Evolutionary conservation across 2,888 invertebrate genomes (phyloP).

Genomic region (Nomada lathburiana): DNA sequence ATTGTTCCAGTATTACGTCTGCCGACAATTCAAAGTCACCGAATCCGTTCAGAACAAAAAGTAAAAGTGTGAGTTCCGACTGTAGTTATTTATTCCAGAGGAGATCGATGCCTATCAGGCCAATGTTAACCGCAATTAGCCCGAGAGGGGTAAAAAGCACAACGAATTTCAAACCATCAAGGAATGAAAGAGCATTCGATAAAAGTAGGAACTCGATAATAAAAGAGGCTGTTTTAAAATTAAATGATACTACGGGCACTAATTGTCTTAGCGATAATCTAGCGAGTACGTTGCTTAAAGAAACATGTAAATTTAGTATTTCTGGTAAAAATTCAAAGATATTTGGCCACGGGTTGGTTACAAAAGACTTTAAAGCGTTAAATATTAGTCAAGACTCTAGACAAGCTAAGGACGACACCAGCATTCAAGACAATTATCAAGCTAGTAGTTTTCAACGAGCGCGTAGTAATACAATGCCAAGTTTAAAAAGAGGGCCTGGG

Average conservation of each 20-base stretch:
- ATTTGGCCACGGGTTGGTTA: constrained; percentile 79
- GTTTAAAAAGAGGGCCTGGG: constrained; percentile 80
- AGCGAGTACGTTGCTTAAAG: constrained; percentile 73
- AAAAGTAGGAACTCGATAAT: constrained; percentile 78
- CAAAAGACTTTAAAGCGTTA: constrained; percentile 81
- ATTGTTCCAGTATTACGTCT: constrained; percentile 66
- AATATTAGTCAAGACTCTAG: constrained; percentile 75
- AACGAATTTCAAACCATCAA: constrained; percentile 80
- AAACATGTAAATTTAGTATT: constrained; percentile 78
- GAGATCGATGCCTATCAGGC: constrained; percentile 75
- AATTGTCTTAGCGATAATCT: constrained; percentile 74
- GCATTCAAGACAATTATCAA: constrained; percentile 76
- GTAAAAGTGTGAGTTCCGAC: constrained; percentile 68
- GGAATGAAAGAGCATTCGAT: constrained; percentile 75
- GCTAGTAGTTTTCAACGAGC: constrained; percentile 80
- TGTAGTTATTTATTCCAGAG: constrained; percentile 73
- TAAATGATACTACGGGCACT: constrained; percentile 72
- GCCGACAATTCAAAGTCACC: constrained; percentile 70
- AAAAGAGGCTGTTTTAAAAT: constrained; percentile 80
- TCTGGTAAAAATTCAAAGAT: constrained; percentile 73
- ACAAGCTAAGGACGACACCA: constrained; percentile 80
- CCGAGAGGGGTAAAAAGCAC: constrained; percentile 79
- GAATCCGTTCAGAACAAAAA: constrained; percentile 76
- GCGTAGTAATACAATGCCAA: constrained; percentile 83
- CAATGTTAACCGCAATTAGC: constrained; percentile 67